Evolutionary conservation across 2,888 invertebrate species (phyloP).

Genomic region (Syritta pipiens): DNA sequence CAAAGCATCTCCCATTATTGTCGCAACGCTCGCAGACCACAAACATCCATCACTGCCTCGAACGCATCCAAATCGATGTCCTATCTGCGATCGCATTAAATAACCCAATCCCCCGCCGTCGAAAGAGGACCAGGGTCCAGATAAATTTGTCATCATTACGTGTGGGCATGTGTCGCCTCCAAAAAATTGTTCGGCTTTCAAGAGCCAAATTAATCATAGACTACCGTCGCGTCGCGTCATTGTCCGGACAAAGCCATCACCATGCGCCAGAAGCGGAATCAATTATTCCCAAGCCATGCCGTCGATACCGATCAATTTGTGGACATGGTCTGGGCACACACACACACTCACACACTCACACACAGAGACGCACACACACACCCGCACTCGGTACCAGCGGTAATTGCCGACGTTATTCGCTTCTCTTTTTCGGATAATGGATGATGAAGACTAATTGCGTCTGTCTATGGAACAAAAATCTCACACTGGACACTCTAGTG

Average conservation of each 20-base stretch:
- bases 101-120: too few relatives aligned
- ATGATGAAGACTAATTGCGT: constrained; percentile 69
- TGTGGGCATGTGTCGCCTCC: constrained; percentile 46
- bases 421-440: constrained; percentile 63
- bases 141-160: constrained; percentile 67
- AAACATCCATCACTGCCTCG: not conserved
- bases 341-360: constrained; percentile 1
- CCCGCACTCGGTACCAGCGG: constrained; percentile 32
- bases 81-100: constrained; percentile 50
- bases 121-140: constrained; percentile 21
- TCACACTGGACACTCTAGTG: constrained; percentile 64
- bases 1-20: not conserved
- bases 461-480: constrained; percentile 66
- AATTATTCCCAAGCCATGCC: constrained; percentile 63
- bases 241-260: constrained; percentile 40
- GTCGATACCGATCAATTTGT: constrained; percentile 67
- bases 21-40: not conserved
- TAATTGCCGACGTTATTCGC: constrained; percentile 63
- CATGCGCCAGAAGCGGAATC: constrained; percentile 64
- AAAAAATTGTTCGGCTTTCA: constrained; percentile 40
- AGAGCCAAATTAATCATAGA: constrained; percentile 64
- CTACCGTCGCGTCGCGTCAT: not conserved
- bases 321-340: constrained; percentile 27
- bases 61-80: not conserved
- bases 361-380: too few relatives aligned